Evolutionary conservation across 2,888 invertebrate species (phyloP), one percentile per base, ranked within the genome.

Genomic region (Caradrina kadenii): DNA sequence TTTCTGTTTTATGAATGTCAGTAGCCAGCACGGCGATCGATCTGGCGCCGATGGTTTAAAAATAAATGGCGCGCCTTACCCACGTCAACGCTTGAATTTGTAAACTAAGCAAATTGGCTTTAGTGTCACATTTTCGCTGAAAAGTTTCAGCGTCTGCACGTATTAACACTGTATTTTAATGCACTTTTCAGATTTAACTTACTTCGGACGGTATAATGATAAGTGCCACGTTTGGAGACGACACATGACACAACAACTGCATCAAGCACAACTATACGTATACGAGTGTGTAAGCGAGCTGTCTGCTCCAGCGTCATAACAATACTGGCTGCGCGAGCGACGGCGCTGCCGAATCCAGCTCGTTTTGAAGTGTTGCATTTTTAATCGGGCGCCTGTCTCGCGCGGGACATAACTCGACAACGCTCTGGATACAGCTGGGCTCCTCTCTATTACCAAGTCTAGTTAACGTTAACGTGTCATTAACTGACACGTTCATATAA

Each of bases 371-470:
- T 91, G 89, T 87, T 96, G 94, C 94, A 96, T 96, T 94, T 96
- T 96, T 96, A 95, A 96, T 93, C 91, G 88, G 88, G 88, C 90
- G 89, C 90, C 93, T 92, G 95, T 94, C 95, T 95, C 95, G 93
- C 91, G 94, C 92, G 95, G 94, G 93, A 94, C 94, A 95, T 96
- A 95, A 95, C 94, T 94, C 94, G 92, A 92, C 91, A 91, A 91
- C 89, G 91, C 89, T 92, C 90, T 89, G 90, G 90, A 91, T 93
- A 93, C 94, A 95, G 93, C 94, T 94, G 94, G 89, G 93, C 90
- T 91, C 88, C 89, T 91, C 91, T 92, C 89, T 92, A 94, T 95
- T 94, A 94, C 91, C 90, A 92, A 93, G 93, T 95, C 95, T 93
- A 95, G 94, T 95, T 95, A 96, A 94, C 94, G 92, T 92, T 93